phyloP scores from a whole-genome alignment of 2,113 vertebrate species.

The Riparia riparia region DNA sequence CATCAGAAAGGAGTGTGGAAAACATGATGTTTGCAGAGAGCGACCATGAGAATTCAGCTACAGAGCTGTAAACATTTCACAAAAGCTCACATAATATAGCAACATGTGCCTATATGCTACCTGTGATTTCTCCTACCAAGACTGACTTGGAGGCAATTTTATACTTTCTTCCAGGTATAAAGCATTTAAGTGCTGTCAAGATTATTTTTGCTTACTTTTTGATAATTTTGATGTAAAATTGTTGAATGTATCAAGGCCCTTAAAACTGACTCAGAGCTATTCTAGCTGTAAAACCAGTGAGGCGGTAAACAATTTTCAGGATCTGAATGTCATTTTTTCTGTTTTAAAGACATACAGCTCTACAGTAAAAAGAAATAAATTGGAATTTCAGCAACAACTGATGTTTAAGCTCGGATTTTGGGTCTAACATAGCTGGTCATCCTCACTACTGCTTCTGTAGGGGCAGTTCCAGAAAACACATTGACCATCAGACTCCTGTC shows the following conservation, averaged over 20 bases:
- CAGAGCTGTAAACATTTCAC: too few relatives aligned
- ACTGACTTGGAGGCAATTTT: not conserved
- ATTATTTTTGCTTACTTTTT: conserved; percentile 10
- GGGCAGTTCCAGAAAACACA: not conserved
- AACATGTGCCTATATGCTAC: not conserved
- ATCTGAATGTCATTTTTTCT: not conserved
- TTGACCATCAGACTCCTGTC: not conserved
- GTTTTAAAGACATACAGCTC: not conserved
- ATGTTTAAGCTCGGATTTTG: not conserved
- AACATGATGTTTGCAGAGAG: too few relatives aligned
- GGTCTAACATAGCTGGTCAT: not conserved
- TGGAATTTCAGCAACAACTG: not conserved
- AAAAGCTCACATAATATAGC: too few relatives aligned
- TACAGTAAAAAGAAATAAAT: not conserved
- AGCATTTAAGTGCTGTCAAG: not conserved
- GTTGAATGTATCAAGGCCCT: not conserved
- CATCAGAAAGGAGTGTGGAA: too few relatives aligned
- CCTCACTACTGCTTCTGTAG: not conserved
- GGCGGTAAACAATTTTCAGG: not conserved
- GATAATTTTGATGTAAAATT: not conserved
- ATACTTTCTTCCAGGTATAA: not conserved
- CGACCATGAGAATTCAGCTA: too few relatives aligned
- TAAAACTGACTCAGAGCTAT: not conserved
- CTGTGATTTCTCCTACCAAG: not conserved
- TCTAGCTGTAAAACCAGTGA: not conserved